phyloP scores from a whole-genome alignment of 2,888 invertebrate genomes.

The Noctuana brunneofusca region DNA sequence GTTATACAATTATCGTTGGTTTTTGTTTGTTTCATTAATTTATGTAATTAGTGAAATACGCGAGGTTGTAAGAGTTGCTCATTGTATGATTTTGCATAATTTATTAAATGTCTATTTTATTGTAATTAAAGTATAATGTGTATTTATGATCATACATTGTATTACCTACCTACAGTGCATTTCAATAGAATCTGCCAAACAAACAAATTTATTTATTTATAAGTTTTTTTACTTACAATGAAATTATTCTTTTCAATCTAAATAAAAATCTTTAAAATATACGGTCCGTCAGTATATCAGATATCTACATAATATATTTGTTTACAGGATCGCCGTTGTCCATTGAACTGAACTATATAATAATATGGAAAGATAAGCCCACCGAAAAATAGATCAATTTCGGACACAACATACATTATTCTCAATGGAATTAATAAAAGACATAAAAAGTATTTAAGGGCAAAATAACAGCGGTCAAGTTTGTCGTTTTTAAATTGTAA shows the following conservation, averaged over 20 bases:
- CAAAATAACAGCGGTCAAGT: no score
- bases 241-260: no score
- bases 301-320: no score
- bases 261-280: no score
- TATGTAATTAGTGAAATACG: slow-evolving; percentile 47
- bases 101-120: slow-evolving; percentile 2
- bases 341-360: no score
- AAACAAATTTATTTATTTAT: no score
- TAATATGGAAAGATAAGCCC: slow-evolving; percentile 49
- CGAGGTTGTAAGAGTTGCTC: slow-evolving; percentile 57
- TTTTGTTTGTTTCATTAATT: slow-evolving; percentile 43
- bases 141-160: slow-evolving; percentile 36
- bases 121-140: slow-evolving; percentile 9
- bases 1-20: slow-evolving; percentile 43
- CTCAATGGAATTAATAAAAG: background rate
- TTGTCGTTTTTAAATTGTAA: no score
- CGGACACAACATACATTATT: slow-evolving; percentile 26
- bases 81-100: slow-evolving; percentile 42
- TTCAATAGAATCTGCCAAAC: no score
- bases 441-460: no score
- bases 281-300: no score
- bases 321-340: no score
- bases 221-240: no score
- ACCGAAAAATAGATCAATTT: slow-evolving; percentile 49
- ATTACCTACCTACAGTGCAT: background rate